Conservation (phyloP, 1,140 invertebrate species). For the Theocolax elegans region DNA sequence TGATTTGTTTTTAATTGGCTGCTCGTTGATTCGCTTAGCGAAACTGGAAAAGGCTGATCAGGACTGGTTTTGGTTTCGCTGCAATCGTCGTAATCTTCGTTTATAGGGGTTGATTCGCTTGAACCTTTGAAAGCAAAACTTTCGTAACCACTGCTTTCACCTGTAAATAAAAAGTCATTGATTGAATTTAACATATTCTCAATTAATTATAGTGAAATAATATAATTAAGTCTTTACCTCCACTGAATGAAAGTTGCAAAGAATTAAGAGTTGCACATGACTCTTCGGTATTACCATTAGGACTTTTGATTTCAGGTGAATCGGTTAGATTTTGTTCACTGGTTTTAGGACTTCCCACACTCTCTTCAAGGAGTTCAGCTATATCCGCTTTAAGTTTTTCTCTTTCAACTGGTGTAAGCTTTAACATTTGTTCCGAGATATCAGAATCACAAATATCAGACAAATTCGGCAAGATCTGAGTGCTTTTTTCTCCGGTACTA, state of each 20-base stretch:
- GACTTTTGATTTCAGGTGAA: slow-evolving; percentile 30
- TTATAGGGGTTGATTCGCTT: slow-evolving; percentile 58
- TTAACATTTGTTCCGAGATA: not conserved
- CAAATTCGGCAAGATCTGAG: slow-evolving; percentile 5
- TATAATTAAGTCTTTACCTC: too few relatives aligned
- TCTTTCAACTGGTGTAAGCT: slow-evolving; percentile 45
- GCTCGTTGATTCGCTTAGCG: not conserved
- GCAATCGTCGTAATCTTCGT: slow-evolving; percentile 65
- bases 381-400: slow-evolving; percentile 60
- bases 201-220: too few relatives aligned
- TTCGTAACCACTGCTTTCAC: slow-evolving; percentile 86
- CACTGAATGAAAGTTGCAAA: slow-evolving; percentile 70
- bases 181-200: too few relatives aligned
- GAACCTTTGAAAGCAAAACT: slow-evolving; percentile 75
- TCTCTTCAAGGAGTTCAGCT: slow-evolving; percentile 59
- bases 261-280: slow-evolving; percentile 51
- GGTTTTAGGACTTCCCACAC: slow-evolving; percentile 36
- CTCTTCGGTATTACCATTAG: slow-evolving; percentile 37
- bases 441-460: not conserved
- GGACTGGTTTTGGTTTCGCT: slow-evolving; percentile 46
- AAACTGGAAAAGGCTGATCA: slow-evolving; percentile 11
- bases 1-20: not conserved
- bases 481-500: slow-evolving; percentile 21
- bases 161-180: too few relatives aligned
- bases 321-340: slow-evolving; percentile 29